Base-by-base conservation (phyloP, 1,140 invertebrate genomes). In the Eumeta japonica region DNA sequence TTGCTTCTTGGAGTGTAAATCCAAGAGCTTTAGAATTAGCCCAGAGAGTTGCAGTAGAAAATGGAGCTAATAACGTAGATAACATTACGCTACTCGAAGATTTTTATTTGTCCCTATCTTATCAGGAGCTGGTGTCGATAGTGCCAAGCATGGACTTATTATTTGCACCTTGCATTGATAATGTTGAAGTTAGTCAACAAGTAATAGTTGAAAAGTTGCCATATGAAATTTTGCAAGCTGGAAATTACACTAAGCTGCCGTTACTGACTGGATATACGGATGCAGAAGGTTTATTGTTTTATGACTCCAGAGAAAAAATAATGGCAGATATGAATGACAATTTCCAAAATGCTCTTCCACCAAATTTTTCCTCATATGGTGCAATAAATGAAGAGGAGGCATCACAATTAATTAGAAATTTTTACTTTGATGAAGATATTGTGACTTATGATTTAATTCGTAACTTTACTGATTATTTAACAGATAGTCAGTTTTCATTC, bases 131-230 rank as follows among this genome's bases (percentile, higher is more conserved):
- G 33, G 46, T 13, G 2, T 55, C 4, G 32, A 41, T 16, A 38
- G 40, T 41, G 34, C 36, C 12, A 41, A 60, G 31, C 34, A 37
- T 13, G 43, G 36, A 2, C 48, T 60, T 20, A 33, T 38, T 1
- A n/a, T 52, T 61, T 18, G 18, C 40, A 10, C 55, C 59, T 1
- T 65, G 62, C 45, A 41, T 66, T 2, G 62, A 66, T 37, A 41
- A 51, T n/a, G n/a, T n/a, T 15, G 35, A 49, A 17, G 36, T 43
- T 9, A 47, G 45, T 4, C 29, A 43, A 36, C 48, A 59, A 34
- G 37, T 5, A 11, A 56, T 66, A 46, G 37, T 63, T 5, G 37
- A 33, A 12, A 53, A 63, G 20, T 39, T 45, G 24, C 63, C 63
- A 11, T 28, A 59, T n/a, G 52, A 56, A 37, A 58, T 61, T 15